A percentile compares a stretch with the other conserved stretches of the same genome.
These are phyloP conservation scores for Hetaerina americana DNA, from an alignment of 1,140 invertebrate species.

Conservation along the genomic window DNA sequence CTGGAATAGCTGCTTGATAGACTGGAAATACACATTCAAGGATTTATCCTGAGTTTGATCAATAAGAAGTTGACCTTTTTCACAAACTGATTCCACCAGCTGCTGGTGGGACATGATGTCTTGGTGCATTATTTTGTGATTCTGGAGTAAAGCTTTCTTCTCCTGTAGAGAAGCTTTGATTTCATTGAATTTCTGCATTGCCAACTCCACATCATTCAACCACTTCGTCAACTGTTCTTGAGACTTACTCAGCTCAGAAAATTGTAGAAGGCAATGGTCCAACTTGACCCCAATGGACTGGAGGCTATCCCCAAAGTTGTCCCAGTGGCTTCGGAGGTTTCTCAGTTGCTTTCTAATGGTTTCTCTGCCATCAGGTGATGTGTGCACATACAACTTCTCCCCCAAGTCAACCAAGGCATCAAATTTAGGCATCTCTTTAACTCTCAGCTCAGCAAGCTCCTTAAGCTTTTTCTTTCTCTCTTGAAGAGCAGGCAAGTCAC, in stretches of 20 bases:
- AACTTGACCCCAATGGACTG: constrained; percentile 63
- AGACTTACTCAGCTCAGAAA: constrained; percentile 72
- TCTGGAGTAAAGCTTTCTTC: constrained; percentile 81
- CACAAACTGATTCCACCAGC: constrained; percentile 78
- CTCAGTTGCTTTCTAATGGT: constrained; percentile 77
- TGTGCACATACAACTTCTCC: constrained; percentile 84
- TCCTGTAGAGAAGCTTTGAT: constrained; percentile 83
- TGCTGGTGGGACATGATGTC: constrained; percentile 87
- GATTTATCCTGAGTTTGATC: constrained; percentile 80
- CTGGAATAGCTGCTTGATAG: constrained; percentile 78
- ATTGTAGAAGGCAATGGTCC: constrained; percentile 77
- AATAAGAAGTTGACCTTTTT: constrained; percentile 79
- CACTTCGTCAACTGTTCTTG: constrained; percentile 88
- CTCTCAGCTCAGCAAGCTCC: constrained; percentile 64
- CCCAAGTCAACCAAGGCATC: constrained; percentile 77
- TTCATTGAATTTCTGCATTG: constrained; percentile 84
- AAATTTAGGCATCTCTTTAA: constrained; percentile 66
- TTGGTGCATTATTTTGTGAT: constrained; percentile 88
- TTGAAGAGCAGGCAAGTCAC: constrained; percentile 66
- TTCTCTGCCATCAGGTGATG: constrained; percentile 85
- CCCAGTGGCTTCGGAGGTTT: constrained; percentile 71
- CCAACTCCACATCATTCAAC: constrained; percentile 79
- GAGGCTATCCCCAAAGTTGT: constrained; percentile 70
- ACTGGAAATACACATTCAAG: constrained; percentile 71
- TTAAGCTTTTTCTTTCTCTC: constrained; percentile 59